Base-by-base conservation (phyloP, 2,888 invertebrate genomes). In the Colostygia pectinataria region DNA sequence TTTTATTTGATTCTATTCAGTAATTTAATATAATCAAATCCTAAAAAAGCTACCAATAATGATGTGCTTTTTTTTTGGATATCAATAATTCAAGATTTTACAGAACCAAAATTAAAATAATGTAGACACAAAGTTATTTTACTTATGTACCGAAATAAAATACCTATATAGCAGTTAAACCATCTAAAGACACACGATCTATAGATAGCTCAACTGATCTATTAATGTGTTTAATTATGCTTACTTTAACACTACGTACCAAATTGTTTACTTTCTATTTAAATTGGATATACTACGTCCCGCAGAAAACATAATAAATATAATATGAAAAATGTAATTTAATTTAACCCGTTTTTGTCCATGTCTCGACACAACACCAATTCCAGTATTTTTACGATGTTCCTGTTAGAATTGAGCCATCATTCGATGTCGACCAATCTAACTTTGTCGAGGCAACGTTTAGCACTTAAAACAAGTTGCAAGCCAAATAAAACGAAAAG, bases 371-470 rank as follows among this genome's bases (percentile, higher is more conserved):
- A 58, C 54, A 57, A 55, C 62, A 59, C 56, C 63, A 67, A 66
- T 69, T 66, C 59, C 61, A 56, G 69, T 66, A 71, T 77, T 80
- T 82, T 83, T 82, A 83, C 75, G 76, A 78, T 70, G 65, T 69
- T 75, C 76, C 70, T 66, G 72, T 72, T 74, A 72, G 74, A 77
- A 38, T 38, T 25, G 74, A 60, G 68, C 61, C 74, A 73, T 74
- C 74, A 75, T 73, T 80, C 81, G 79, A 80, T 82, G 82, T 58
- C 65, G 71, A 68, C 79, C 77, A 84, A 85, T 85, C 83, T 85
- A 85, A 85, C 84, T 85, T 84, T 83, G 77, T 71, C 72, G 74
- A 68, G 73, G 71, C 65, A 75, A 74, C 76, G 71, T 75, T 74
- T 75, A 69, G 70, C 72, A 71, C 75, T 78, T 73, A 25, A 71